Evolutionary conservation across 2,113 vertebrate species (phyloP).

Genomic region (Sula dactylatra): DNA sequence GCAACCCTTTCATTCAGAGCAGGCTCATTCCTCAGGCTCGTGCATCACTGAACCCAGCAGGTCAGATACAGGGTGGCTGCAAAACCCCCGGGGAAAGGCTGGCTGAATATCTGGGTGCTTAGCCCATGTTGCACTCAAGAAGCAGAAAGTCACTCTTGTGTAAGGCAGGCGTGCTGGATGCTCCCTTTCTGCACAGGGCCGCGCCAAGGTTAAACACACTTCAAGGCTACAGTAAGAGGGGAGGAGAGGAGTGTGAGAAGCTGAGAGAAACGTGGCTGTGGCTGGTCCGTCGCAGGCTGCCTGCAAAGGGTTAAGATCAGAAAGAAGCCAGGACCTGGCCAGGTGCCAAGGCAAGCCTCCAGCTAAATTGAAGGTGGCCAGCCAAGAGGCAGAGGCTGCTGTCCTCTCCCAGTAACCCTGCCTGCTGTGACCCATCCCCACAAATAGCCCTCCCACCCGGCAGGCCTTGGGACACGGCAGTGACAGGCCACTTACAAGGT

Average conservation of each 20-base stretch:
- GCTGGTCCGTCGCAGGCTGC: neutral
- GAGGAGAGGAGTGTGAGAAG: neutral
- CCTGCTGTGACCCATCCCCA: neutral
- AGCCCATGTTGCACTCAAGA: neutral
- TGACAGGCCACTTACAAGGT: neutral
- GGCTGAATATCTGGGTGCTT: neutral
- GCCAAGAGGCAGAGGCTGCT: constrained; percentile 34
- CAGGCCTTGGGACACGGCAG: neutral
- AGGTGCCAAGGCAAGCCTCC: neutral
- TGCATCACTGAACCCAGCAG: neutral
- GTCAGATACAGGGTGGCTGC: neutral
- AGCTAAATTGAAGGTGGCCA: neutral
- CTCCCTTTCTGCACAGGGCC: neutral
- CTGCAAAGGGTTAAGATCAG: constrained; percentile 19
- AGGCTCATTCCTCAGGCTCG: neutral
- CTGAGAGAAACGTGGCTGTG: neutral
- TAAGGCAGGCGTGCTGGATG: neutral
- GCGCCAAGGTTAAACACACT: neutral
- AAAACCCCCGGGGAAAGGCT: neutral
- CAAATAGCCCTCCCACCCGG: neutral
- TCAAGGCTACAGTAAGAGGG: neutral
- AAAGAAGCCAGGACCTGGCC: neutral
- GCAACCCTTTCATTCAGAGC: neutral
- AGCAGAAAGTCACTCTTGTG: neutral
- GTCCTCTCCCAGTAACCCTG: neutral